Evolutionary conservation across 2,888 invertebrate species (phyloP), one percentile per base, ranked within the genome.

Genomic region (Notodonta dromedarius): DNA sequence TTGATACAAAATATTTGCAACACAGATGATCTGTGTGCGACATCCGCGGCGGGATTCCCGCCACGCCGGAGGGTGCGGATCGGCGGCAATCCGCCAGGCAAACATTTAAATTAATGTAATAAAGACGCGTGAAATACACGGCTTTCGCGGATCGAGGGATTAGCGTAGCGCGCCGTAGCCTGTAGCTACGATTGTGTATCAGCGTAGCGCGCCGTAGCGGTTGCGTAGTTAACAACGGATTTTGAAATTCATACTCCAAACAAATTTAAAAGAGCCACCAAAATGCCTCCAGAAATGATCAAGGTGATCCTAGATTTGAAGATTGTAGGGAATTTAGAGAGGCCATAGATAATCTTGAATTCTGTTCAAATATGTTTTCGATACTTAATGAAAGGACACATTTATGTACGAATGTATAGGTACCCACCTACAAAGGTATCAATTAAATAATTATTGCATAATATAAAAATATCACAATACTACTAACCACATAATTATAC

Each of bases 41-140:
- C 76, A 78, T 85, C 82, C 83, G 39, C 54, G 39, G 13, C 54
- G n/a, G 12, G 39, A 82, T 84, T 74, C 82, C 77, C 74, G 73
- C 75, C 72, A 69, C 69, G 73, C 70, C 68, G 69, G 67, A 82
- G 84, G 84, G 83, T 78, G 83, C 75, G 78, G 78, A 78, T 80
- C 77, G 69, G 77, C 78, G 69, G 77, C 78, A 84, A 86, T 87
- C 85, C 83, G 81, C 74, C 77, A 77, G 80, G 83, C 89, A 90
- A 91, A 92, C 93, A 92, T 93, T 93, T 93, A 91, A 93, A 93
- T 93, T 93, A 93, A 93, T 93, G 92, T 92, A 87, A 90, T 92
- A 91, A 91, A 91, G 88, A 91, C 88, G 83, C 90, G 90, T 89
- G 88, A 90, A 91, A 88, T 85, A 79, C 85, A 80, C 78, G 89